Evolutionary conservation across 2,888 invertebrate species (phyloP), one percentile per base, ranked within the genome.

Genomic region (Troides aeacus): DNA sequence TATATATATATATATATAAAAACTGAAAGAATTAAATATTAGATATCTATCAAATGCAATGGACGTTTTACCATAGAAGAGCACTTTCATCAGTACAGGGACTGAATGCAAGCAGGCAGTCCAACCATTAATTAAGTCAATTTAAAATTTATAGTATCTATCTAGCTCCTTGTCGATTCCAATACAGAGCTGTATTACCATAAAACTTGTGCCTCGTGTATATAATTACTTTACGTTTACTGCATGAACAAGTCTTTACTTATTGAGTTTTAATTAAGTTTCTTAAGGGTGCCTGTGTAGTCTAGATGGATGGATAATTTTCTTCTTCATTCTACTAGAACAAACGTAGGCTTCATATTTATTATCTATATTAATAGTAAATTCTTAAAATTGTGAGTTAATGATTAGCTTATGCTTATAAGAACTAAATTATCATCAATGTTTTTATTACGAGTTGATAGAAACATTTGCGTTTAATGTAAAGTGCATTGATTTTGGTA

Each of bases 11-110:
- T 18, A 50, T 50, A 18, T 15, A 15, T 17, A 50, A 4, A 50
- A 4, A 50, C 3, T 18, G 50, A 18, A 15, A 50, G 17, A 50
- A 12, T 50, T 50, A 50, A 15, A 50, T 50, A 50, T 50, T 72
- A 68, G 46, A 66, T 62, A 57, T 71, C 64, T 63, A 64, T 17
- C 63, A 53, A 61, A 56, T 72, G 61, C 61, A 70, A 64, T 67
- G 56, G 64, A 64, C 42, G 3, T 30, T 50, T 56, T 69, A 53
- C 67, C 66, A 64, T 66, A 42, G 46, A 39, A 21, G 23, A 21
- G 6, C 7, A 57, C 62, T 62, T 62, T 63, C 59, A 50, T 46
- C 46, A 21, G 21, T 21, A 21, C 36, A 36, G 60, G 66, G n/a
- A 60, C 59, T 58, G 58, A 62, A 66, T 69, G 36, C 58, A 21